A percentile compares a stretch with the other conserved stretches of the same genome.
phyloP scores from a whole-genome alignment of 2,888 invertebrate genomes.

The Pimpla rufipes region DNA sequence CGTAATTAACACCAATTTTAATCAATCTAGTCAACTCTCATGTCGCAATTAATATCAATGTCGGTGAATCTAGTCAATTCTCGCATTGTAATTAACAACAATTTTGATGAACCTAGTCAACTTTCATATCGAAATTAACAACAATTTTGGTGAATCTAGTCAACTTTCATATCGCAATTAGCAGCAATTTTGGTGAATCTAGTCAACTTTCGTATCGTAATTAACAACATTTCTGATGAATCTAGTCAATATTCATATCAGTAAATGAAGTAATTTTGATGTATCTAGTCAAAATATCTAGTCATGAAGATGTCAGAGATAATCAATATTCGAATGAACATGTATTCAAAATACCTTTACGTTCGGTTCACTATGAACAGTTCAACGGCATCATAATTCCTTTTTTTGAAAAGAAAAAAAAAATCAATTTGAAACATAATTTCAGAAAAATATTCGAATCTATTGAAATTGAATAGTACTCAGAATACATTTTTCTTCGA shows the following conservation, averaged over 20 bases:
- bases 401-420: no score
- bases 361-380: no score
- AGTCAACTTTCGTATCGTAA: neutral
- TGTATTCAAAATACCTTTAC: no score
- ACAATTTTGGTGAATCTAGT: neutral
- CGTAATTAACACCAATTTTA: neutral
- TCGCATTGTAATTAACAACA: neutral
- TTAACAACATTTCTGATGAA: neutral
- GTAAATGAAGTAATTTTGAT: neutral
- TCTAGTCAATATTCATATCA: conserved; percentile 9
- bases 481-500: no score
- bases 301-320: neutral
- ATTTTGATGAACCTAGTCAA: neutral
- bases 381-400: no score
- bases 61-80: conserved; percentile 5
- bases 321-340: neutral
- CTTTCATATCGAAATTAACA: neutral
- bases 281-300: conserved; percentile 12
- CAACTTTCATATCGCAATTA: neutral
- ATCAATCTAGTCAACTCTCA: conserved; percentile 3
- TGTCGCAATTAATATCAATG: neutral
- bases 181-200: neutral
- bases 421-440: no score
- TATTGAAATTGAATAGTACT: no score
- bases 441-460: no score